These are phyloP conservation scores for Cephus nigrinus DNA, from an alignment of 2,888 invertebrate species.

Conservation along the genomic window DNA sequence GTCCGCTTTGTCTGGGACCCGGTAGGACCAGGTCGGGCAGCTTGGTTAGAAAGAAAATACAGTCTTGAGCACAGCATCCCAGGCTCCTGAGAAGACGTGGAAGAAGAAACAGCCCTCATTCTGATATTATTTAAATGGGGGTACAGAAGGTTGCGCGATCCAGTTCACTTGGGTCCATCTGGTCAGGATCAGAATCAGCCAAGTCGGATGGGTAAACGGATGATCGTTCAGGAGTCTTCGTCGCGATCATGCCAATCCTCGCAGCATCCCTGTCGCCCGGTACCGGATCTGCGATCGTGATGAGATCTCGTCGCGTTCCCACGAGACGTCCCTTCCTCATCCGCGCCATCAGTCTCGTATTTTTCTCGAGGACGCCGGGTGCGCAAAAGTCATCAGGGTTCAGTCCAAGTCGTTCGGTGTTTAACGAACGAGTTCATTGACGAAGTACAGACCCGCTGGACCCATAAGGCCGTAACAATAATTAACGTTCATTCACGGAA, in stretches of 20 bases:
- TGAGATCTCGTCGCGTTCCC: not conserved
- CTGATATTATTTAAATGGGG: not conserved
- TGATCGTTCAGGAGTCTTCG: conserved; percentile 26
- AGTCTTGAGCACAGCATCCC: not conserved
- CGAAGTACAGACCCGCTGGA: not conserved
- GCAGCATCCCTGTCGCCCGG: not conserved
- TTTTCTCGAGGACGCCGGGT: not conserved
- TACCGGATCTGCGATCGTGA: not conserved
- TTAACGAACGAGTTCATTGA: not conserved
- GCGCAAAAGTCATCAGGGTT: not conserved
- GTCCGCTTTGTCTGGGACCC: conserved; percentile 49
- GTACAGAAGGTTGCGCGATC: not conserved
- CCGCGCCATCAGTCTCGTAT: not conserved
- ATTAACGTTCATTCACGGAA: not conserved
- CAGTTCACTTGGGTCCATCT: not conserved
- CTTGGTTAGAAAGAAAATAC: not conserved
- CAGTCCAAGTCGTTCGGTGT: not conserved
- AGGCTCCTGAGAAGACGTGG: not conserved
- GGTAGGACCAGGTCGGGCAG: not conserved
- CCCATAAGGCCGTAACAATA: not conserved
- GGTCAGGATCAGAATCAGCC: not conserved
- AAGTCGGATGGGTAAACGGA: not conserved
- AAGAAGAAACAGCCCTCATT: not conserved
- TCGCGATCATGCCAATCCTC: conserved; percentile 30
- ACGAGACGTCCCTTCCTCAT: not conserved